Percentiles rank a stretch among this genome's conserved stretches.
phyloP scores from a whole-genome alignment of 1,140 invertebrate genomes.

The Lanistes nyassanus region DNA sequence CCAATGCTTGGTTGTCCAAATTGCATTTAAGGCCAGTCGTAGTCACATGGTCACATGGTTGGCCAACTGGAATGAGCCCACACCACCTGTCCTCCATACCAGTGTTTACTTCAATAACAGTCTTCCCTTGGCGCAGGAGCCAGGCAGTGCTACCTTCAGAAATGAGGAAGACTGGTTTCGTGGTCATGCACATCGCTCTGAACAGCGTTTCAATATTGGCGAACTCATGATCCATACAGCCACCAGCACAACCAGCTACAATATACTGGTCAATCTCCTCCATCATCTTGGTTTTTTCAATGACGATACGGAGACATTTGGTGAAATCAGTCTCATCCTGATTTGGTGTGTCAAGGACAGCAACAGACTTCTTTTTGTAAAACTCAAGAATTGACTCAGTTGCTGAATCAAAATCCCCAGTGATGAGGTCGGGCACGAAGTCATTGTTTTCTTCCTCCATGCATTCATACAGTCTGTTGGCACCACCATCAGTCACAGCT shows the following conservation, averaged over 20 bases:
- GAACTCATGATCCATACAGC: constrained; percentile 83
- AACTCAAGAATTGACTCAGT: constrained; percentile 70
- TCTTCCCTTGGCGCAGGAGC: constrained; percentile 45
- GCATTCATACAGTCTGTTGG: constrained; percentile 41
- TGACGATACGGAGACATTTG: constrained; percentile 71
- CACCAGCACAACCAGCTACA: constrained; percentile 65
- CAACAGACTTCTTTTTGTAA: constrained; percentile 70
- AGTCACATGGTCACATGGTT: constrained; percentile 71
- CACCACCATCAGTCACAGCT: constrained; percentile 59
- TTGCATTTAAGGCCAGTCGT: constrained; percentile 88
- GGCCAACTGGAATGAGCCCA: constrained; percentile 79
- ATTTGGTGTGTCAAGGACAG: constrained; percentile 75
- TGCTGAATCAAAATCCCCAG: constrained; percentile 86
- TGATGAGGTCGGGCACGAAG: constrained; percentile 76
- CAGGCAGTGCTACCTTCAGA: constrained; percentile 28
- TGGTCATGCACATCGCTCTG: constrained; percentile 51
- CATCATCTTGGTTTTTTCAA: constrained; percentile 10
- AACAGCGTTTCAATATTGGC: constrained; percentile 81
- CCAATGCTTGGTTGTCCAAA: constrained; percentile 72
- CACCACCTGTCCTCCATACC: constrained; percentile 69
- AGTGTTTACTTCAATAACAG: constrained; percentile 44
- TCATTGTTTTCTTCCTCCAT: constrained; percentile 23
- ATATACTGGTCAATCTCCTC: constrained; percentile 30
- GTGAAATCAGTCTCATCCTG: constrained; percentile 83
- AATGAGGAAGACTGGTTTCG: constrained; percentile 32